Base-by-base conservation (phyloP, 2,113 vertebrate species). In the Cyphomyrus discorhynchus region DNA sequence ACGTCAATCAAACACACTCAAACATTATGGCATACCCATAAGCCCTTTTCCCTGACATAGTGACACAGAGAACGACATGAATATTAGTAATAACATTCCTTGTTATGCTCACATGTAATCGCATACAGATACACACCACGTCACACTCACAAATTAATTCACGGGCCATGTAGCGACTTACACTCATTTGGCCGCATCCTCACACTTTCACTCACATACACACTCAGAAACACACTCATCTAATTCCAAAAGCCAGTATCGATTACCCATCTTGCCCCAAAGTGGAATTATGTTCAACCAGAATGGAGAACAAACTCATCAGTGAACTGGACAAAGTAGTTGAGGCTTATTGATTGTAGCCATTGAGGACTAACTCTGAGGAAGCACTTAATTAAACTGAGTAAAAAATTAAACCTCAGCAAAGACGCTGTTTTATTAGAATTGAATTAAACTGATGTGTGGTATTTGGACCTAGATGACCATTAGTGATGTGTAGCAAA, bases 331-430 rank as follows among this genome's bases (percentile, higher is more conserved):
- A 80, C 90, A 92, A 89, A 91, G 86, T 86, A 13, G 39, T 89
- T 87, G 86, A 42, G 46, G 87, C 49, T 62, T 53, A 92, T 90
- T 89, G 84, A 90, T 83, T 90, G 15, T 31, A 88, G 74, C 42
- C 47, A 89, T 83, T 88, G 56, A 88, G 77, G 90, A 62, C 52
- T 77, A 83, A 46, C 62, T 87, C 21, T 45, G 39, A 39, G 39
- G 84, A 89, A 89, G 82, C 86, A 82, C 50, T 91, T 87, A 90
- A 88, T 88, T 88, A 84, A 90, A 70, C 31, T 74, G 4, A 56
- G 49, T 83, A 84, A 90, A 88, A 89, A 46, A 62, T 50, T 49
- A 58, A 87, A 35, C 86, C 5, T 42, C 11, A 46, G n/a, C 19
- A 56, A 19, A n/a, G 27, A 52, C 1, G 2, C 42, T 82, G 35